These are phyloP conservation scores for Nymphicus hollandicus DNA, from an alignment of 2,113 vertebrate genomes.

Conservation along the genomic window DNA sequence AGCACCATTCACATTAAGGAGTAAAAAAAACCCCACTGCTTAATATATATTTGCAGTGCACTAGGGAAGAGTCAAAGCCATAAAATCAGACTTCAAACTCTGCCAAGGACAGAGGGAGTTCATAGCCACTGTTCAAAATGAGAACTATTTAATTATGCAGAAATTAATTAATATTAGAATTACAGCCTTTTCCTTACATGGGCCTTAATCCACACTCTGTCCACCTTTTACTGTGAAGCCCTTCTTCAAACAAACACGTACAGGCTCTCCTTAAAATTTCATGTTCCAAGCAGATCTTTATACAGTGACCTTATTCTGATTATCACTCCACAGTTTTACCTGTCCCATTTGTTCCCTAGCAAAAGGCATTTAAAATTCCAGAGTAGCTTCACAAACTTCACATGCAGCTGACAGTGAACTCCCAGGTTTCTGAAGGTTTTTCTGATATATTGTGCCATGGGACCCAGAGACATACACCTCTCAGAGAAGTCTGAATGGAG, in stretches of 20 bases:
- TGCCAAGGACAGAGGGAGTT: conserved; percentile 38
- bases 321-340: background rate
- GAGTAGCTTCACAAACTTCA: background rate
- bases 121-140: conserved; percentile 13
- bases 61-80: conserved; percentile 18
- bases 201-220: conserved; percentile 30
- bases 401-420: background rate
- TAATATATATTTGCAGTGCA: background rate
- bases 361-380: conserved; percentile 43
- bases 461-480: background rate
- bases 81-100: conserved; percentile 23
- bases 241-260: conserved; percentile 44
- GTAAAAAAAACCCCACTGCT: background rate
- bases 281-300: conserved; percentile 34
- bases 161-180: conserved; percentile 57
- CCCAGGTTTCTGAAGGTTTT: background rate
- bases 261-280: conserved; percentile 43
- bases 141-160: conserved; percentile 63
- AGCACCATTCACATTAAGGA: background rate
- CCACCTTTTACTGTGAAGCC: conserved; percentile 16
- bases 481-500: background rate
- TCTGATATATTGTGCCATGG: background rate
- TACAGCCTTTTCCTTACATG: background rate
- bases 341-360: background rate
- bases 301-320: conserved; percentile 42